These are phyloP conservation scores for Premnoplex brunnescens DNA, from an alignment of 2,797 vertebrate genomes.

Conservation along the genomic window DNA sequence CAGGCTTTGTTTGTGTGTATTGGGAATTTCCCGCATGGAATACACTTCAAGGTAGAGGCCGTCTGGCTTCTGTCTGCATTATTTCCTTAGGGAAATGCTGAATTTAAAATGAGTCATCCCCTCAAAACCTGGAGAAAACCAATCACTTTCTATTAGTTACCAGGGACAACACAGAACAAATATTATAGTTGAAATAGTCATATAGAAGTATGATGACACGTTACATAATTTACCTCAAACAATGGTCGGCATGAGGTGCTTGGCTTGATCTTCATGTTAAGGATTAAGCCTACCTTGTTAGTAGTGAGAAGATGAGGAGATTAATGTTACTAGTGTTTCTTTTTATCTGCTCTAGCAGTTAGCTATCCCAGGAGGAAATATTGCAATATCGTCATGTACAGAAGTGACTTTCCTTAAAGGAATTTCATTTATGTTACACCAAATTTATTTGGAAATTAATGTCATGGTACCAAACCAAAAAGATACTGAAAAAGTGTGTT, in stretches of 20 bases:
- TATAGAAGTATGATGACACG: background rate
- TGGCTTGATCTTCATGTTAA: background rate
- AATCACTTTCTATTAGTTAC: background rate
- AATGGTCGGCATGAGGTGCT: background rate
- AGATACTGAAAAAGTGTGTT: background rate
- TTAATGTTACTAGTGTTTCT: background rate
- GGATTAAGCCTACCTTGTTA: background rate
- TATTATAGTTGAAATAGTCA: background rate
- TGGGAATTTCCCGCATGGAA: background rate
- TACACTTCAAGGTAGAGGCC: background rate
- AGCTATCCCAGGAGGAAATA: background rate
- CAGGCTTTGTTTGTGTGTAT: background rate
- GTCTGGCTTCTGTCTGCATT: background rate
- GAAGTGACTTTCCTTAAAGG: background rate
- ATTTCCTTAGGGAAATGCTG: background rate
- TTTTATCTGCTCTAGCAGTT: background rate
- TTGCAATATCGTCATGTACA: background rate
- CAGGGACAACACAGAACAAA: background rate
- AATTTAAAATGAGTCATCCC: background rate
- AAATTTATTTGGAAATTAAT: background rate
- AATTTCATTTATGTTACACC: background rate
- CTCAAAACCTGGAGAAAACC: background rate
- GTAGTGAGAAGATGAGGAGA: background rate
- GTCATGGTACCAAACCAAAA: background rate
- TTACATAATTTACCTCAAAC: background rate